Base-by-base conservation (phyloP, 2,113 vertebrate genomes). In the Xiphias gladius region DNA sequence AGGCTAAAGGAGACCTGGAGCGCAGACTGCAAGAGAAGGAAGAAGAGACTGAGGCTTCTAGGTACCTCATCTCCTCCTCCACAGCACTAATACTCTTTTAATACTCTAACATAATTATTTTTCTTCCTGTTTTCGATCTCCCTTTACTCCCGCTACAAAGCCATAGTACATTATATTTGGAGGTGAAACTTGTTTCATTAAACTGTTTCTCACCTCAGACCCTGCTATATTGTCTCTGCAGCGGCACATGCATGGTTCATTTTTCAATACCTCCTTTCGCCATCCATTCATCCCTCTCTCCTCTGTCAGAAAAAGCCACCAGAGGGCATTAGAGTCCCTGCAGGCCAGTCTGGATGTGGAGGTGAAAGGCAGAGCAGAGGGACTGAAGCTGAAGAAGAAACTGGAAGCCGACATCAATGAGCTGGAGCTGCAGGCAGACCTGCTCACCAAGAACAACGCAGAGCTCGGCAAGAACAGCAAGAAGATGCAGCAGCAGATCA, bases 1-100 rank as follows among this genome's bases (percentile, higher is more conserved):
- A 96, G 89, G 87, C 89, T 22, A 96, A 93, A 92, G 93, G 90
- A 64, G 96, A 96, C 65, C 68, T 93, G 43, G 96, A 96, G 73
- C 94, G 95, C 43, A 87, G 92, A 74, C 85, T 96, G 17, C 95
- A 96, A 79, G 96, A 96, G 86, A 96, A 96, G 59, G 96, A 96
- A 67, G 96, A 96, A 37, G 96, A 96, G 90, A 76, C 69, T 5
- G 96, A 96, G 57, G 91, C 91, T 14, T 66, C 76, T 0, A 95
- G 96, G 95, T 96, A 87, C 22, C 41, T 26, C 37, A n/a, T 5
- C 5, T 63, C 28, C 16, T 46, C 37, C 32, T 65, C 35, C 24
- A 13, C 4, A 30, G 52, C 41, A 67, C 72, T 70, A 66, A 70
- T 35, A 4, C 32, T 65, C 64, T 75, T n/a, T 46, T 57, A 14